Evolutionary conservation across 2,797 vertebrate genomes (phyloP).

Genomic region (Anniella stebbinsi): DNA sequence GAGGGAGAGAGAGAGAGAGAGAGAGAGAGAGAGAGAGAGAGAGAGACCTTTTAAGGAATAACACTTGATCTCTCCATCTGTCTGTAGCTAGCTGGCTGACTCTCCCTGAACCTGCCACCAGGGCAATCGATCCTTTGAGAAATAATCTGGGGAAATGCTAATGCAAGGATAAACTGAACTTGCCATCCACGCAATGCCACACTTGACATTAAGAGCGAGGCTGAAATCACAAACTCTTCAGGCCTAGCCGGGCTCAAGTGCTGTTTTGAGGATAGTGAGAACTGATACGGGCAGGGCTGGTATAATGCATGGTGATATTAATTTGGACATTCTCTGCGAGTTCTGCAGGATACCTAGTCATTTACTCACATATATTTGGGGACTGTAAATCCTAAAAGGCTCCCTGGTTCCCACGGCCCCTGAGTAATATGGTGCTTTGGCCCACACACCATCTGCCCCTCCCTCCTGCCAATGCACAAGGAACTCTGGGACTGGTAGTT

Average conservation of each 20-base stretch:
- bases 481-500: too few relatives aligned
- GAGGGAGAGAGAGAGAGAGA: conserved; percentile 9
- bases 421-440: not conserved
- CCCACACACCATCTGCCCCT: not conserved
- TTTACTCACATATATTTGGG: not conserved
- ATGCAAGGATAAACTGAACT: conserved; percentile 1
- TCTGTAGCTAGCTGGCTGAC: not conserved
- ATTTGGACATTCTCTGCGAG: not conserved
- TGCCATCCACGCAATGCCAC: not conserved
- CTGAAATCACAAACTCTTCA: conserved; percentile 13
- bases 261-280: not conserved
- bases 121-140: conserved; percentile 44
- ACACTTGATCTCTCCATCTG: conserved; percentile 46
- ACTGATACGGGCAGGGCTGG: not conserved
- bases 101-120: conserved; percentile 38
- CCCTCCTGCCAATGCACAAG: too few relatives aligned
- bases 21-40: not conserved
- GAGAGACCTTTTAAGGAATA: conserved; percentile 47
- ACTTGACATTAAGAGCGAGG: conserved; percentile 11
- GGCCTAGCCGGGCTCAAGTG: not conserved
- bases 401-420: not conserved
- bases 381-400: not conserved
- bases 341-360: not conserved
- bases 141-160: conserved; percentile 40
- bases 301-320: not conserved